Conservation (phyloP, 2,888 invertebrate genomes). For the Dioctria rufipes region DNA sequence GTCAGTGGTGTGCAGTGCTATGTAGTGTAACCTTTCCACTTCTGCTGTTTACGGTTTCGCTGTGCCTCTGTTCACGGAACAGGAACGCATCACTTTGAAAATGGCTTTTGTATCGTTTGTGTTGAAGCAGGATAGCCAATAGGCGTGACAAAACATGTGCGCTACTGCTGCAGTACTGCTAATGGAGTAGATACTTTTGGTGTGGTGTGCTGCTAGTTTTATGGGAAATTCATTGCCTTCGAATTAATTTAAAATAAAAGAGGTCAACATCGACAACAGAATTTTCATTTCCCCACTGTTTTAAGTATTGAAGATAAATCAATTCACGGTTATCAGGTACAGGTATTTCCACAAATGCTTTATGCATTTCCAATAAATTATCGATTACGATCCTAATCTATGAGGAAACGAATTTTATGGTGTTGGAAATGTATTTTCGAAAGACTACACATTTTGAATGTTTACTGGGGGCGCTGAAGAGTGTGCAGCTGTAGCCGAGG, state of each 20-base stretch:
- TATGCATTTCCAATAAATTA: too few species aligned
- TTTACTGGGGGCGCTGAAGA: too few species aligned
- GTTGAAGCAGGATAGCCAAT: slow-evolving; percentile 19
- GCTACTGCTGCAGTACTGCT: slow-evolving; percentile 3
- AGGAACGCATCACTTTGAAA: slow-evolving; percentile 1
- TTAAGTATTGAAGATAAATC: too few species aligned
- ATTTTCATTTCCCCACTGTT: too few species aligned
- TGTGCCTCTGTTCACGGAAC: slow-evolving; percentile 23
- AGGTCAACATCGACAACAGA: slow-evolving; percentile 1
- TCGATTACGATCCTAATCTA: too few species aligned
- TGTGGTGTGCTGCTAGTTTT: slow-evolving; percentile 17
- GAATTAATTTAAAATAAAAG: too few species aligned
- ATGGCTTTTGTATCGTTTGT: background rate
- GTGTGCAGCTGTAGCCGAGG: too few species aligned
- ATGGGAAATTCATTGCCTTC: background rate
- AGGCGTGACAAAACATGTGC: slow-evolving; percentile 43
- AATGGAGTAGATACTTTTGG: background rate
- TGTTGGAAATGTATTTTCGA: too few species aligned
- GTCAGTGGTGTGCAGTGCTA: background rate
- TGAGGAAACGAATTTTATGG: too few species aligned
- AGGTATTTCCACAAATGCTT: too few species aligned
- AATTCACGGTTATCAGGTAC: too few species aligned
- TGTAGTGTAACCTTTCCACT: slow-evolving; percentile 38
- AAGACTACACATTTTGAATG: too few species aligned
- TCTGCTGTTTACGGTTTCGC: slow-evolving; percentile 24